Percentiles rank a stretch among this genome's conserved stretches.
These are phyloP conservation scores for Epistrophe grossulariae DNA, from an alignment of 2,888 invertebrate species.

Conservation along the genomic window DNA sequence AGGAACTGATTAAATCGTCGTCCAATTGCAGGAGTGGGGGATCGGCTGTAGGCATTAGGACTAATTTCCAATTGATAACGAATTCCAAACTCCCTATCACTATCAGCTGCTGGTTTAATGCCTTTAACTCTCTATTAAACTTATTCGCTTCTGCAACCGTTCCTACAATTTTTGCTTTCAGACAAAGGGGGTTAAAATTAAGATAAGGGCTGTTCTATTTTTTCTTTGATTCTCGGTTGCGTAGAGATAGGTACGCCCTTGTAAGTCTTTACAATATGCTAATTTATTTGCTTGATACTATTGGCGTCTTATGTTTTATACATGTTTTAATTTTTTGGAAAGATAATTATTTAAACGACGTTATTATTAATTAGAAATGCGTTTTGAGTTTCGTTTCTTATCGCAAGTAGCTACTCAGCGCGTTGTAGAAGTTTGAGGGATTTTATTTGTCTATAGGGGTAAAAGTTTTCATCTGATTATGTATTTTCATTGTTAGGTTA, in stretches of 20 bases:
- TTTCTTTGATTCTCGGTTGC: neutral
- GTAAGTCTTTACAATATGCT: constrained; percentile 34
- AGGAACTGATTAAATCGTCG: constrained; percentile 83
- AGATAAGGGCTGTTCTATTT: constrained; percentile 45
- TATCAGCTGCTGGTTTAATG: constrained; percentile 10
- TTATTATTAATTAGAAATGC: constrained; percentile 54
- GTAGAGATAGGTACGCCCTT: constrained; percentile 25
- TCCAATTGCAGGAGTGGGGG: constrained; percentile 88
- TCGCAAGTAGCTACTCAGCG: constrained; percentile 47
- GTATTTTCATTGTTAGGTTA: constrained; percentile 27
- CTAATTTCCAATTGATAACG: constrained; percentile 56
- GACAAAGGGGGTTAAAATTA: constrained; percentile 14
- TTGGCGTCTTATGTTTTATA: constrained; percentile 29
- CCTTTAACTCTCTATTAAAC: constrained; percentile 27
- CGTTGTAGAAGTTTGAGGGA: constrained; percentile 16
- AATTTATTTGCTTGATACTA: constrained; percentile 21
- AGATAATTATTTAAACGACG: constrained; percentile 43
- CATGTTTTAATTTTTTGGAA: constrained; percentile 36
- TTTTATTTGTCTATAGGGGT: neutral
- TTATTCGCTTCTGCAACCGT: neutral
- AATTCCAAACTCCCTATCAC: constrained; percentile 50
- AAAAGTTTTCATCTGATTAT: constrained; percentile 23
- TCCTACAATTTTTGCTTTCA: neutral
- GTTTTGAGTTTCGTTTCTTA: constrained; percentile 64
- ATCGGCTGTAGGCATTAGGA: constrained; percentile 87